Evolutionary conservation across 2,113 vertebrate species (phyloP).

Genomic region (Numenius arquata): DNA sequence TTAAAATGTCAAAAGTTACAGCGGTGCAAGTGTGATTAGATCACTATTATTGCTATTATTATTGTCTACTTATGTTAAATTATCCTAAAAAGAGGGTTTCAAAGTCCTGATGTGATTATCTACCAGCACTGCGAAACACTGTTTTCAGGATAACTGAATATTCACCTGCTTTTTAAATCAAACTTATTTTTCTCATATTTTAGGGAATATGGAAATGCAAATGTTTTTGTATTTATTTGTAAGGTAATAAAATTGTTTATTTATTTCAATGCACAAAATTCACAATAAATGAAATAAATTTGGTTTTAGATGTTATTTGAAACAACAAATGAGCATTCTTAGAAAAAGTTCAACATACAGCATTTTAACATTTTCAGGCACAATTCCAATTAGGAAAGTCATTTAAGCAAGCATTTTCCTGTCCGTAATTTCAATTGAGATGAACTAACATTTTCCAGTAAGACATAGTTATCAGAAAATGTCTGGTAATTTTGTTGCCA

Average conservation of each 20-base stretch:
- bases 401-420: not conserved
- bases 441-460: not conserved
- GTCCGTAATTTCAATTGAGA: not conserved
- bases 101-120: not conserved
- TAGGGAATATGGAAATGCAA: not conserved
- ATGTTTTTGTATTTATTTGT: not conserved
- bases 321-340: not conserved
- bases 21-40: not conserved
- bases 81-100: not conserved
- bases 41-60: not conserved
- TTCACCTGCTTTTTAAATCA: not conserved
- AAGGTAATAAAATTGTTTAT: not conserved
- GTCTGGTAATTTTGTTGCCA: not conserved
- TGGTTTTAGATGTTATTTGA: not conserved
- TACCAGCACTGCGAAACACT: not conserved
- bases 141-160: not conserved
- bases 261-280: not conserved
- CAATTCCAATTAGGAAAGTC: not conserved
- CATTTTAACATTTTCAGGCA: not conserved
- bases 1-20: not conserved
- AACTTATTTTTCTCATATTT: not conserved
- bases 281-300: not conserved
- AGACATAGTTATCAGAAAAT: not conserved
- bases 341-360: not conserved
- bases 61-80: not conserved